A percentile compares a stretch with the other conserved stretches of the same genome.
These are phyloP conservation scores for Pachymerium ferrugineum DNA, from an alignment of 2,888 invertebrate genomes.

Conservation along the genomic window DNA sequence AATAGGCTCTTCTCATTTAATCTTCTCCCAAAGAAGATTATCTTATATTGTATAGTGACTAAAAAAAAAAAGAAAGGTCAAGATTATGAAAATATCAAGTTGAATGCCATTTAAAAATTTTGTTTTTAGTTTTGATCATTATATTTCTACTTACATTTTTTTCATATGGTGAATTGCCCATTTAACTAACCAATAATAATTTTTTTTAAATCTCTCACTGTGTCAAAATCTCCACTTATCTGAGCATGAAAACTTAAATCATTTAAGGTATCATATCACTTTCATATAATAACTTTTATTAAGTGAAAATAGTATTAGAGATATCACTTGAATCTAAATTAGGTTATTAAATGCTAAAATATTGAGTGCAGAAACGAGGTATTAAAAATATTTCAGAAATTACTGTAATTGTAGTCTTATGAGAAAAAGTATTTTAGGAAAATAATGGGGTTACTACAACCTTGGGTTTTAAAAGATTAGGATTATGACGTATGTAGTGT, in stretches of 20 bases:
- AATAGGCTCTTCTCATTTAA: not conserved
- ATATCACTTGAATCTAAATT: not conserved
- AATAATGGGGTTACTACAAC: not conserved
- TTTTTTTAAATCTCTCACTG: not conserved
- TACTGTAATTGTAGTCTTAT: not conserved
- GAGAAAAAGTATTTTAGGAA: not conserved
- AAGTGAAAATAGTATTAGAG: not conserved
- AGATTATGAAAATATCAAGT: slow-evolving; percentile 5
- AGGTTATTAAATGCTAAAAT: no score
- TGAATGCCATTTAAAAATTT: not conserved
- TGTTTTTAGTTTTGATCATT: not conserved
- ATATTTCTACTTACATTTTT: no score
- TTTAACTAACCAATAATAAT: not conserved
- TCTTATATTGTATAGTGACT: not conserved
- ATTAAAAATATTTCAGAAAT: no score
- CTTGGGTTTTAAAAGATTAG: no score
- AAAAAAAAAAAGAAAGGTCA: not conserved
- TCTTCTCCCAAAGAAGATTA: not conserved
- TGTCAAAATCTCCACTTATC: slow-evolving; percentile 11
- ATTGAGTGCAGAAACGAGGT: no score
- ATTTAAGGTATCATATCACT: not conserved
- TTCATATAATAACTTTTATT: not conserved
- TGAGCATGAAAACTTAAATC: not conserved
- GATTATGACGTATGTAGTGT: no score
- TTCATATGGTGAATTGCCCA: not conserved